Evolutionary conservation across 2,888 invertebrate genomes (phyloP).

Genomic region (Salticus scenicus): DNA sequence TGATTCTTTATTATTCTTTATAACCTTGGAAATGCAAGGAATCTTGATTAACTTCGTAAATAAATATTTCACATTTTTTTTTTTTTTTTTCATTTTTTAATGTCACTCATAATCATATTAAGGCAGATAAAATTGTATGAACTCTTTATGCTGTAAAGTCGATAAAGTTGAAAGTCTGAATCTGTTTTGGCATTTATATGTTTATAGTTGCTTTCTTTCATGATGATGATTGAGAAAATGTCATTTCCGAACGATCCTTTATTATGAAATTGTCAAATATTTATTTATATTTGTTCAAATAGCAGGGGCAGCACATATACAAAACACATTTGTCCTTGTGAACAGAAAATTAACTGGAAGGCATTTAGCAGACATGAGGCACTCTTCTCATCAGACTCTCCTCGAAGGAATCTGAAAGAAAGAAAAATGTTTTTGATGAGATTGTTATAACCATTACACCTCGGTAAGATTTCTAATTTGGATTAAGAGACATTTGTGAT

Average conservation of each 20-base stretch:
- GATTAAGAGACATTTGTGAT: not conserved
- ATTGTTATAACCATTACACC: too few species aligned
- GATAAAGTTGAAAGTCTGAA: not conserved
- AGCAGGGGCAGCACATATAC: not conserved
- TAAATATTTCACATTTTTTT: too few species aligned
- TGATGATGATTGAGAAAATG: not conserved
- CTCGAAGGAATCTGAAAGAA: slow-evolving; percentile 55
- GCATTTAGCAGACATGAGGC: slow-evolving; percentile 57
- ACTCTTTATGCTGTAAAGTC: not conserved
- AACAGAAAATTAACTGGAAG: not conserved
- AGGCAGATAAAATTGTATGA: not conserved
- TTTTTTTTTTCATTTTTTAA: too few species aligned
- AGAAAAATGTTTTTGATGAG: too few species aligned
- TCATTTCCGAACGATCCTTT: not conserved
- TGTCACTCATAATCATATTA: too few species aligned
- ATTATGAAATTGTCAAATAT: not conserved
- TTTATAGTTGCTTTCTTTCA: not conserved
- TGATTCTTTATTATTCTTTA: too few species aligned
- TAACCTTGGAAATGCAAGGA: too few species aligned
- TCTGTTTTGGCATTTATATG: not conserved
- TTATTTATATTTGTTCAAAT: not conserved
- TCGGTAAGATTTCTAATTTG: not conserved
- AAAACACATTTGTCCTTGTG: not conserved
- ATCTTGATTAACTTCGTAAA: too few species aligned
- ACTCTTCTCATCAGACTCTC: slow-evolving; percentile 61